A percentile compares a stretch with the other conserved stretches of the same genome.
phyloP scores from a whole-genome alignment of 1,140 invertebrate species.

The Octopus bimaculoides region DNA sequence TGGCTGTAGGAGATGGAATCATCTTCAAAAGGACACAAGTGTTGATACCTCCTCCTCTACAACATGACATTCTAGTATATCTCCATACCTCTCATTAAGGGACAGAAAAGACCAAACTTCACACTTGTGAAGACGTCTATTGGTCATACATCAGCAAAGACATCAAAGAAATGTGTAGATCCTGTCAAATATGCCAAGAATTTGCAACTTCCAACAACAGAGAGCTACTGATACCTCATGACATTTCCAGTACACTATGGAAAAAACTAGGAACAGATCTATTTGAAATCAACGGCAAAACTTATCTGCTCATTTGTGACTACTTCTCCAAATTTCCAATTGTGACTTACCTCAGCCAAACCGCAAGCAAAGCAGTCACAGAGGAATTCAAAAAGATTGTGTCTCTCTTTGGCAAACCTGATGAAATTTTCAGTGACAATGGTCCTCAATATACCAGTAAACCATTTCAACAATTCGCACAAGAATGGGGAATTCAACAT shows the following conservation, averaged over 20 bases:
- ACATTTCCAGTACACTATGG: conserved; percentile 27
- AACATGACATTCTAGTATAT: conserved; percentile 8
- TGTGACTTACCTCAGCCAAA: conserved; percentile 10
- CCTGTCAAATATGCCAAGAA: conserved; percentile 11
- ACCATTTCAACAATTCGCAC: conserved; percentile 24
- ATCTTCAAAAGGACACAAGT: conserved; percentile 20
- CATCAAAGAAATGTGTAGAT: conserved; percentile 17
- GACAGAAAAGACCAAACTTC: conserved; percentile 15
- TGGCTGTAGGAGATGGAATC: conserved; percentile 19
- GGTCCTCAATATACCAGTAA: conserved; percentile 27
- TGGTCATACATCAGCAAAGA: conserved; percentile 19
- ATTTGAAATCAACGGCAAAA: conserved; percentile 24
- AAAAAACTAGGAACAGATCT: conserved; percentile 28
- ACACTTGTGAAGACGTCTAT: conserved; percentile 14
- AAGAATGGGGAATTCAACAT: conserved; percentile 33
- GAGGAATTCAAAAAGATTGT: conserved; percentile 23
- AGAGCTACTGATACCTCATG: conserved; percentile 18
- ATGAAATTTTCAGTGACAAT: conserved; percentile 25
- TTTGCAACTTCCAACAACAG: too few relatives aligned
- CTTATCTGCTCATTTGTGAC: conserved; percentile 30
- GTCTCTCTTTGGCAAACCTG: conserved; percentile 28
- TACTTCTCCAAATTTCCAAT: conserved; percentile 27
- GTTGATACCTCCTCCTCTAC: conserved; percentile 19
- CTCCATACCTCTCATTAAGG: conserved; percentile 23
- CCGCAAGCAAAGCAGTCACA: conserved; percentile 22